Evolutionary conservation across 2,113 vertebrate species (phyloP).

Genomic region (Heterocephalus glaber): DNA sequence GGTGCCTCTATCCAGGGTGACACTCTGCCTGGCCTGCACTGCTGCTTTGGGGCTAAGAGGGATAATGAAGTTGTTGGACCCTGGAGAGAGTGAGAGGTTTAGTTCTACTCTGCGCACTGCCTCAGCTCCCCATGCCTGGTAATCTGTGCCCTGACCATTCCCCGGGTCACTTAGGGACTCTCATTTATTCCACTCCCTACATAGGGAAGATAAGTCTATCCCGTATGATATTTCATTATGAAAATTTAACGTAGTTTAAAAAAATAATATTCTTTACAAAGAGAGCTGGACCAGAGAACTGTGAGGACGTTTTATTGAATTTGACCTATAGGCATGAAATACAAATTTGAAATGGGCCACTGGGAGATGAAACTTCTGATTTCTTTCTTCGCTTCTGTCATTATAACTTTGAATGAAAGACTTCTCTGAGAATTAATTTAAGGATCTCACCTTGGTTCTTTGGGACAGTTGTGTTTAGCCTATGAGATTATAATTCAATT

Average conservation of each 20-base stretch:
- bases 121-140: neutral
- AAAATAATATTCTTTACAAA: constrained; percentile 57
- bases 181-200: constrained; percentile 2
- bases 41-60: neutral
- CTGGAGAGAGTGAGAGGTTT: neutral
- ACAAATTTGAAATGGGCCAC: constrained; percentile 46
- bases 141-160: neutral
- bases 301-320: constrained; percentile 46
- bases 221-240: neutral
- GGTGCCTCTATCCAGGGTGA: neutral
- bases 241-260: constrained; percentile 35
- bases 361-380: constrained; percentile 20
- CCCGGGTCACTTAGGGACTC: neutral
- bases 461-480: constrained; percentile 40
- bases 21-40: neutral
- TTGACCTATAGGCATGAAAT: constrained; percentile 62
- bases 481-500: constrained; percentile 33
- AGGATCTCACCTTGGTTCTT: constrained; percentile 51
- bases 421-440: constrained; percentile 49
- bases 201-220: neutral
- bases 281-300: constrained; percentile 3
- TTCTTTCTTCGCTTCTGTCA: constrained; percentile 5
- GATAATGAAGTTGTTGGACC: neutral
- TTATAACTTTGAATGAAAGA: constrained; percentile 45
- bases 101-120: neutral